Base-by-base conservation (phyloP, 2,888 invertebrate species). In the Tribolium freemani region DNA sequence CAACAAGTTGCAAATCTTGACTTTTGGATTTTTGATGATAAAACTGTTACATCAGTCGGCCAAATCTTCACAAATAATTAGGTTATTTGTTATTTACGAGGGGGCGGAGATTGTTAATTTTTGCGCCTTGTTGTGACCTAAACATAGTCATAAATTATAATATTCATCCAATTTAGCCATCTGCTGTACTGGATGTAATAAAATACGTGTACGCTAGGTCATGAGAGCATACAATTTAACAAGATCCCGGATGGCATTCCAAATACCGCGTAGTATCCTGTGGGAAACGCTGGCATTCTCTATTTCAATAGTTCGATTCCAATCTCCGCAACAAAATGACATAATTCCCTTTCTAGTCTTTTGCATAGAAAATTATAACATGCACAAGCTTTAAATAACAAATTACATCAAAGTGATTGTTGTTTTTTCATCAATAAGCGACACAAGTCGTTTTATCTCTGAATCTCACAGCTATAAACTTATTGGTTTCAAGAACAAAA, bases 321-420 rank as follows among this genome's bases (percentile, higher is more conserved):
- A 30, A 45, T 58, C 20, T 16, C 45, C 9, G 13, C 1, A 31
- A 26, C 13, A 57, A 20, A 56, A 20, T 58, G 45, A 58, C 64
- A 63, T 51, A 64, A 64, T 64, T 64, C 26, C 64, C 64, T 54
- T 64, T 64, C 64, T 64, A 64, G 38, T 64, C 21, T 20, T 54
- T 64, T 54, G 38, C 64, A 64, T 64, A 64, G 53, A 53, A 26
- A 54, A 53, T 63, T 63, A 51, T 61, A 63, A 31, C n/a, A 31
- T 30, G 8, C 6, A 31, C 16, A 20, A 31, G n/a, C 51, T 64
- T 44, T 38, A 16, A 64, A 45, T 53, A 63, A 60, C 20, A 51
- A 13, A 50, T 13, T 5, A 13, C 2, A 16, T 8, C 5, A 16
- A 31, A 54, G 54, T 54, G 30, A 54, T 54, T 54, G 54, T 54